Percentiles rank a stretch among this genome's conserved stretches.
Conservation (phyloP, 2,113 vertebrate genomes). For the Crotalus tigris region DNA sequence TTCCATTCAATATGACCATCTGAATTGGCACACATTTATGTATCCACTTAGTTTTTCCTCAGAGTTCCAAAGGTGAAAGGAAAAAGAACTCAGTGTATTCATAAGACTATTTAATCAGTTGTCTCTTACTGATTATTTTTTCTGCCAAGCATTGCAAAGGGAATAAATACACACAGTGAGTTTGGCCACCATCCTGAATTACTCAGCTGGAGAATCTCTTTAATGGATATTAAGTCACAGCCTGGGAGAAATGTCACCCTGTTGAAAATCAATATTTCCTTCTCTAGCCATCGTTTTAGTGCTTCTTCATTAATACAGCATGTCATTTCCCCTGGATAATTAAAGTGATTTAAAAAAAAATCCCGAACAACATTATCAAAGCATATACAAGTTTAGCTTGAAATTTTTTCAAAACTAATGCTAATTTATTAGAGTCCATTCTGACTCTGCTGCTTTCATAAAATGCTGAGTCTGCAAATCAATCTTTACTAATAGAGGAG, state of each 20-base stretch:
- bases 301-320: conserved; percentile 52
- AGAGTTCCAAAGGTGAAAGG: not conserved
- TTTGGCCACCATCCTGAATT: conserved; percentile 38
- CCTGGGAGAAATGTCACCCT: conserved; percentile 35
- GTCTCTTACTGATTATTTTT: not conserved
- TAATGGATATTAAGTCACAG: conserved; percentile 49
- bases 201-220: conserved; percentile 38
- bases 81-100: not conserved
- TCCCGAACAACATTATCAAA: conserved; percentile 1
- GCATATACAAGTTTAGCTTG: not conserved
- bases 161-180: conserved; percentile 7
- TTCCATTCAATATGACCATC: not conserved
- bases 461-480: not conserved
- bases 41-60: not conserved
- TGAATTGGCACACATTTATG: not conserved
- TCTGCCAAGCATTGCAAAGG: conserved; percentile 23
- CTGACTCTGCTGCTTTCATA: conserved; percentile 12
- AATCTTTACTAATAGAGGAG: not conserved
- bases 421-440: not conserved
- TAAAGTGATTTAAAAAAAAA: conserved; percentile 40
- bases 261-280: conserved; percentile 46
- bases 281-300: conserved; percentile 26
- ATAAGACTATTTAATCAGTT: not conserved
- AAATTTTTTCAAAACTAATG: conserved; percentile 29
- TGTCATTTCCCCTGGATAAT: conserved; percentile 38